Evolutionary conservation across 2,113 vertebrate species (phyloP).

Genomic region (Pavo muticus): DNA sequence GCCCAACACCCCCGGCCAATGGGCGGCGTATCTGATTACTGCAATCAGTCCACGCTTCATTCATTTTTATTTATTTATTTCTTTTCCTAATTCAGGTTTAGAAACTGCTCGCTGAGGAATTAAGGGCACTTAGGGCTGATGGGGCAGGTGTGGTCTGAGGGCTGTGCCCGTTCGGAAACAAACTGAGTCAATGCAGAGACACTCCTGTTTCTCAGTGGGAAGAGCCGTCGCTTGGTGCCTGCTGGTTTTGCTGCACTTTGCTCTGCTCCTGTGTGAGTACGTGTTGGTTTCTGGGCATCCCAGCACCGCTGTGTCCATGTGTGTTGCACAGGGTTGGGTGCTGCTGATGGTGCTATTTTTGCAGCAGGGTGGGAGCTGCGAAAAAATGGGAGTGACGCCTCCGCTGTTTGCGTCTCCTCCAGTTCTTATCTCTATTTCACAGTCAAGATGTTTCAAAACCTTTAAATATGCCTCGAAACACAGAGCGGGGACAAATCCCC

Average conservation of each 20-base stretch:
- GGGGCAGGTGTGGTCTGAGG: neutral
- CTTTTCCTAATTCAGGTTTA: neutral
- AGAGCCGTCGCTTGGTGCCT: fast-evolving
- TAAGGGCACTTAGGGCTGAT: neutral
- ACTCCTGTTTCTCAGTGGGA: neutral
- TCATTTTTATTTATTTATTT: neutral
- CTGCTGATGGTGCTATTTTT: constrained; percentile 36
- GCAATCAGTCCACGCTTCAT: neutral
- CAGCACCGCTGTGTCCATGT: fast-evolving
- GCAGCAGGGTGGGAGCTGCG: constrained; percentile 44
- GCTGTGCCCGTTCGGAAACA: neutral
- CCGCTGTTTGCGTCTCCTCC: constrained; percentile 49
- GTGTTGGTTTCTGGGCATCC: fast-evolving
- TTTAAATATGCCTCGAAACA: neutral
- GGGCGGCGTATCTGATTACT: constrained; percentile 1
- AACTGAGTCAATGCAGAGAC: neutral
- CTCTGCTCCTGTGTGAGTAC: neutral
- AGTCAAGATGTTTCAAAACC: constrained; percentile 37
- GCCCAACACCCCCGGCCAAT: neutral
- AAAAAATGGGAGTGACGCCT: neutral
- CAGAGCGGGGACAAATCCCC: neutral
- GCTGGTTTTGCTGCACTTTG: fast-evolving
- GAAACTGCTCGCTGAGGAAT: neutral
- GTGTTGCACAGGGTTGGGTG: neutral
- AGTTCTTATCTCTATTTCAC: constrained; percentile 23